Evolutionary conservation across 2,797 vertebrate genomes (phyloP).

Genomic region (Aphelocoma californica): DNA sequence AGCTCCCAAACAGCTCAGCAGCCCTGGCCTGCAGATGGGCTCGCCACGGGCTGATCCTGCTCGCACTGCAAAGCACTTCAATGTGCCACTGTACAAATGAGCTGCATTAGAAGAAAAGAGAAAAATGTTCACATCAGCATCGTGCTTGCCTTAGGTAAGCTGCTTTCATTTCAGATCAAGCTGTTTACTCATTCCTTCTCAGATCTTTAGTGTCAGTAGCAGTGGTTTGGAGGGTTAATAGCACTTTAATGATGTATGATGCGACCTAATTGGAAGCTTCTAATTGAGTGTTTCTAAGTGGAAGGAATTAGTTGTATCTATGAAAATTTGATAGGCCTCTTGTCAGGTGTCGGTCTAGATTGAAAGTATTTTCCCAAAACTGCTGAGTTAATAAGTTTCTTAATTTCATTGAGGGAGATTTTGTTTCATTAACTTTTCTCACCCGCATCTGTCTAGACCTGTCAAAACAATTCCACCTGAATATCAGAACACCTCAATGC

Average conservation of each 20-base stretch:
- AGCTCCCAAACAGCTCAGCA: background rate
- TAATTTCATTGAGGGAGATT: conserved; percentile 47
- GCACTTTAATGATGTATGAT: conserved; percentile 10
- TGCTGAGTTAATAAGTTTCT: conserved; percentile 21
- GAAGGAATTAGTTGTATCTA: conserved; percentile 50
- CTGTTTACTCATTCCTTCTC: background rate
- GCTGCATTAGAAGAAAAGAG: background rate
- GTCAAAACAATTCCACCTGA: background rate
- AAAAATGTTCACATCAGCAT: fast-evolving
- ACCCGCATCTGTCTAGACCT: background rate
- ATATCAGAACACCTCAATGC: background rate
- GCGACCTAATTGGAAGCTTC: conserved; percentile 45
- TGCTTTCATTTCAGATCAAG: background rate
- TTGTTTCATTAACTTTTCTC: conserved; percentile 42
- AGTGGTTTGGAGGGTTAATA: conserved; percentile 39
- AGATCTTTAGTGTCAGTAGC: conserved; percentile 1
- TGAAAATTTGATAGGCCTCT: conserved; percentile 56
- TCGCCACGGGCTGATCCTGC: background rate
- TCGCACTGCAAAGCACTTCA: background rate
- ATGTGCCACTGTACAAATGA: fast-evolving
- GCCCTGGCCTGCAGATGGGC: fast-evolving
- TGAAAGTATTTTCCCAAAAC: conserved; percentile 11
- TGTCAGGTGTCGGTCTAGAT: conserved; percentile 55
- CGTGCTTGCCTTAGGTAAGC: background rate
- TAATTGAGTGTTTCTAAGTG: conserved; percentile 48